phyloP scores from a whole-genome alignment of 2,888 invertebrate genomes.

The Thymelicus lineola region DNA sequence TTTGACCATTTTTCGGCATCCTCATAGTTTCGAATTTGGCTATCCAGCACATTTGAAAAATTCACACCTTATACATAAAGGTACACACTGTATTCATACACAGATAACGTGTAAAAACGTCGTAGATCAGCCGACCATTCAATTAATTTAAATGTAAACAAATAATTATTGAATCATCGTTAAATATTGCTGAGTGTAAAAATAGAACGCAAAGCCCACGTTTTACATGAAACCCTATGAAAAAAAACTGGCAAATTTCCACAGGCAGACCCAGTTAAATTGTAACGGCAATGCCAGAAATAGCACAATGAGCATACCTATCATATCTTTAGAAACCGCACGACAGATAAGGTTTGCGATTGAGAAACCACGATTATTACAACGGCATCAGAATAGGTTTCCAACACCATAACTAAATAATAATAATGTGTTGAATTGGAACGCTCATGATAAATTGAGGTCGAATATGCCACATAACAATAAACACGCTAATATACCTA shows the following conservation, averaged over 20 bases:
- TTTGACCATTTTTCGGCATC: no score
- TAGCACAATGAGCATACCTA: slow-evolving; percentile 51
- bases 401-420: slow-evolving; percentile 21
- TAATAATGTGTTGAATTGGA: slow-evolving; percentile 8
- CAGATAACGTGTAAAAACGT: no score
- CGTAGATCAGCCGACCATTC: neutral
- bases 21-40: no score
- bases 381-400: slow-evolving; percentile 22
- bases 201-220: slow-evolving; percentile 16
- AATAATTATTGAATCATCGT: slow-evolving; percentile 18
- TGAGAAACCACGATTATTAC: slow-evolving; percentile 51
- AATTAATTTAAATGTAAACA: slow-evolving; percentile 13
- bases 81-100: no score
- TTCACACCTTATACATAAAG: no score
- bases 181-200: slow-evolving; percentile 13
- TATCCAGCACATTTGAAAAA: no score
- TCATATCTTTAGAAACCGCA: slow-evolving; percentile 53
- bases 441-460: neutral
- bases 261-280: slow-evolving; percentile 48
- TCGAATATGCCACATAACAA: neutral
- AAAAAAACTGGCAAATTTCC: slow-evolving; percentile 44
- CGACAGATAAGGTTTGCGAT: slow-evolving; percentile 42
- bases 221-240: slow-evolving; percentile 21
- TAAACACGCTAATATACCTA: neutral
- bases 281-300: slow-evolving; percentile 47